These are phyloP conservation scores for Characodon lateralis DNA, from an alignment of 2,797 vertebrate genomes.

Conservation along the genomic window DNA sequence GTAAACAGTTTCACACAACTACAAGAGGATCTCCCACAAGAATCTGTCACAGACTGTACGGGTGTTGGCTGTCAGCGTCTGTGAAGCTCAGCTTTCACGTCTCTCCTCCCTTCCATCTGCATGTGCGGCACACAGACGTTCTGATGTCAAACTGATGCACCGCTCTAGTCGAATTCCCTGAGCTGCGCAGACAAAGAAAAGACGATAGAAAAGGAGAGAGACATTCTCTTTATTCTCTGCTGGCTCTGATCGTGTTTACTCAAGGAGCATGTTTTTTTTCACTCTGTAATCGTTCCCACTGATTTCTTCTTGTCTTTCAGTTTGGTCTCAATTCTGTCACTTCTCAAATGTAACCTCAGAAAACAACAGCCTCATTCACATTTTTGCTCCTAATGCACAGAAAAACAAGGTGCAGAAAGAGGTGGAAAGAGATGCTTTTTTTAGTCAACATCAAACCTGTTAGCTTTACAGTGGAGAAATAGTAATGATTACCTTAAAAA, in stretches of 20 bases:
- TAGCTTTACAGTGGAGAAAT: no score
- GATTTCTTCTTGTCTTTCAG: constrained; percentile 59
- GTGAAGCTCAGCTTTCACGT: constrained; percentile 48
- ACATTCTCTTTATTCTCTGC: constrained; percentile 54
- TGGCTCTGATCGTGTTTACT: constrained; percentile 71
- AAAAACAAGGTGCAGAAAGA: neutral
- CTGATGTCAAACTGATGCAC: constrained; percentile 61
- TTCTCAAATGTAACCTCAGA: constrained; percentile 51
- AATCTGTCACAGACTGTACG: constrained; percentile 48
- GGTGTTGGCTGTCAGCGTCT: constrained; percentile 22
- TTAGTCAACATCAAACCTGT: constrained; percentile 6
- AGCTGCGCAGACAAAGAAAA: constrained; percentile 11
- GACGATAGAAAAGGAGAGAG: constrained; percentile 29
- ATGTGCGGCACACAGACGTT: constrained; percentile 48
- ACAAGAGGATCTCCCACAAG: constrained; percentile 33
- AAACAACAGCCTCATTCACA: constrained; percentile 29
- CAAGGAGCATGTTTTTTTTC: constrained; percentile 51
- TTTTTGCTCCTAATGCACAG: constrained; percentile 23
- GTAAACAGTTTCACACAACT: constrained; percentile 29
- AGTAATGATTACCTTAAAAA: no score
- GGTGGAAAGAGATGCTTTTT: constrained; percentile 6
- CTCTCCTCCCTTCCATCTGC: constrained; percentile 63
- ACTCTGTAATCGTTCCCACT: constrained; percentile 59
- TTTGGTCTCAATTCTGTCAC: constrained; percentile 62
- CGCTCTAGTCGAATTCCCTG: constrained; percentile 45